Evolutionary conservation across 2,888 invertebrate genomes (phyloP).

Genomic region (Tupiocoris notatus): DNA sequence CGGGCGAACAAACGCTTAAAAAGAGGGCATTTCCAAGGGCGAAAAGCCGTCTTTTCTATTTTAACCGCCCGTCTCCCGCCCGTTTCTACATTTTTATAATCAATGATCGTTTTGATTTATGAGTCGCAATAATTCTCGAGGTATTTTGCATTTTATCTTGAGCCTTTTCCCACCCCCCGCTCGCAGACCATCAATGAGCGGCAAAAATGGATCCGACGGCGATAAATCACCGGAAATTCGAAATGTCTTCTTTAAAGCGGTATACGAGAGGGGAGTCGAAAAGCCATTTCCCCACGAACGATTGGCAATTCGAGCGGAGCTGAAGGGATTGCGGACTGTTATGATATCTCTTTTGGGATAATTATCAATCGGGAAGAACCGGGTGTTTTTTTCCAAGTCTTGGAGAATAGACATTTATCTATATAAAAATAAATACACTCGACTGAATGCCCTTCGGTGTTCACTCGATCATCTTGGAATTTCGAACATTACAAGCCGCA

Average conservation of each 20-base stretch:
- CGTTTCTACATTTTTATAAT: background rate
- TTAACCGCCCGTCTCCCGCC: background rate
- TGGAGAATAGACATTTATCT: too few relatives aligned
- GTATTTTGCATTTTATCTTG: background rate
- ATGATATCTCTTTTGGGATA: too few relatives aligned
- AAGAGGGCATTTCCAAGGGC: background rate
- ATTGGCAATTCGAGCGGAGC: background rate
- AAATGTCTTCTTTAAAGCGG: background rate
- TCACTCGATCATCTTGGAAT: too few relatives aligned
- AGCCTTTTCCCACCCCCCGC: background rate
- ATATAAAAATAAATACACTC: too few relatives aligned
- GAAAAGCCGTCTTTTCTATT: background rate
- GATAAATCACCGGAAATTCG: background rate
- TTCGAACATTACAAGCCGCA: too few relatives aligned
- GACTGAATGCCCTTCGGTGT: too few relatives aligned
- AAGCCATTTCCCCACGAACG: background rate
- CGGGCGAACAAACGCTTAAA: background rate
- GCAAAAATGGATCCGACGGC: background rate
- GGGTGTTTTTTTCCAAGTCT: too few relatives aligned
- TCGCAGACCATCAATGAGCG: background rate
- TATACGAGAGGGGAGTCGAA: background rate
- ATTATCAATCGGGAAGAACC: too few relatives aligned
- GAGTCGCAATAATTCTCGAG: conserved; percentile 20
- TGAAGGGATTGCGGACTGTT: too few relatives aligned
- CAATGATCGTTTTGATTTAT: conserved; percentile 29